phyloP scores from a whole-genome alignment of 2,888 invertebrate genomes.

The Ophion ellenae region DNA sequence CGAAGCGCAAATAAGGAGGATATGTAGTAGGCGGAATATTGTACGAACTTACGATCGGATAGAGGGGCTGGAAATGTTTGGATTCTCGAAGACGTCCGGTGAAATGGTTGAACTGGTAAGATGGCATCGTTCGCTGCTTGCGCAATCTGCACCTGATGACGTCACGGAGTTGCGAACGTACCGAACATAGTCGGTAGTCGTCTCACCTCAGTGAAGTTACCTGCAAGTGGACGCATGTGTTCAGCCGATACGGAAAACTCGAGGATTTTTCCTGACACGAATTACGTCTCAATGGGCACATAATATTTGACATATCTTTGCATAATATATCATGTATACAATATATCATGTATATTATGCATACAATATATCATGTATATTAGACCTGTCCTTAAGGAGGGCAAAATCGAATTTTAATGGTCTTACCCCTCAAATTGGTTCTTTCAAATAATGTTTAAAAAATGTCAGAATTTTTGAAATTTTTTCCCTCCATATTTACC shows the following conservation, averaged over 20 bases:
- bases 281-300: no score
- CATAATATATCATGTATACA: no score
- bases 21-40: background rate
- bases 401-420: no score
- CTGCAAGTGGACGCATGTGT: background rate
- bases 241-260: background rate
- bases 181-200: background rate
- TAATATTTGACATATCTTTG: no score
- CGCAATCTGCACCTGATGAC: constrained; percentile 44
- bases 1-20: background rate
- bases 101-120: constrained; percentile 70
- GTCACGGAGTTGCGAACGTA: background rate
- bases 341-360: no score
- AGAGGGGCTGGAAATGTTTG: constrained; percentile 69
- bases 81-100: constrained; percentile 72
- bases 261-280: no score
- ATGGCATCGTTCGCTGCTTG: constrained; percentile 71
- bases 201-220: background rate
- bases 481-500: no score
- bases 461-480: no score
- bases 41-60: constrained; percentile 70
- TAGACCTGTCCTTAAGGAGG: no score
- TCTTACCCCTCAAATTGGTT: no score
- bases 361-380: no score
- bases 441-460: no score